These are phyloP conservation scores for Montipora foliosa DNA, from an alignment of 64 coral and sea anemone genomes.

Conservation along the genomic window DNA sequence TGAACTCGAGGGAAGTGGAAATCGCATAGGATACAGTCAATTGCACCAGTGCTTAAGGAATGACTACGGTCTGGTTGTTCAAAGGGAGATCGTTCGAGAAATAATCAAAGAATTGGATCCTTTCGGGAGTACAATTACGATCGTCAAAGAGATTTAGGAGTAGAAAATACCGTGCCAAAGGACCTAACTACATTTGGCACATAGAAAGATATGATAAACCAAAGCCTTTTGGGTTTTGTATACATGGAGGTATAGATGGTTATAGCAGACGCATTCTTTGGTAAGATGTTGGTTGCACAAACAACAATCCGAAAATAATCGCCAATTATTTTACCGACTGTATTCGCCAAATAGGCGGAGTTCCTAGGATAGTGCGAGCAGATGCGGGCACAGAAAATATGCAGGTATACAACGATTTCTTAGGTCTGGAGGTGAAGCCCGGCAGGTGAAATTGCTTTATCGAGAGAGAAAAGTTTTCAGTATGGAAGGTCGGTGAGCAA, in stretches of 20 bases:
- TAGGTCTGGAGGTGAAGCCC: slow-evolving; percentile 13
- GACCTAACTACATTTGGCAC: background rate
- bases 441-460: background rate
- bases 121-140: background rate
- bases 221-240: background rate
- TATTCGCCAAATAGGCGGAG: slow-evolving; percentile 44
- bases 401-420: slow-evolving; percentile 61
- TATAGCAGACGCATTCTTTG: slow-evolving; percentile 23
- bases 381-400: slow-evolving; percentile 40
- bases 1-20: slow-evolving; percentile 29
- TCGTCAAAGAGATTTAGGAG: background rate
- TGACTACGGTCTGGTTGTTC: background rate
- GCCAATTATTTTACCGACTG: slow-evolving; percentile 30
- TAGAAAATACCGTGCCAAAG: background rate
- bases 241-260: background rate
- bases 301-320: slow-evolving; percentile 30
- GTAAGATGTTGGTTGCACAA: slow-evolving; percentile 42
- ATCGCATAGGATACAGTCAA: background rate
- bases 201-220: background rate
- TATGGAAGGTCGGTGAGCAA: slow-evolving; percentile 49
- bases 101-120: slow-evolving; percentile 1
- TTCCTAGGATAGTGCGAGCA: slow-evolving; percentile 53
- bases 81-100: slow-evolving; percentile 3
- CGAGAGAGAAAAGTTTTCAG: slow-evolving; percentile 27
- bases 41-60: background rate